Evolutionary conservation across 2,113 vertebrate species (phyloP).

Genomic region (Poecile atricapillus): DNA sequence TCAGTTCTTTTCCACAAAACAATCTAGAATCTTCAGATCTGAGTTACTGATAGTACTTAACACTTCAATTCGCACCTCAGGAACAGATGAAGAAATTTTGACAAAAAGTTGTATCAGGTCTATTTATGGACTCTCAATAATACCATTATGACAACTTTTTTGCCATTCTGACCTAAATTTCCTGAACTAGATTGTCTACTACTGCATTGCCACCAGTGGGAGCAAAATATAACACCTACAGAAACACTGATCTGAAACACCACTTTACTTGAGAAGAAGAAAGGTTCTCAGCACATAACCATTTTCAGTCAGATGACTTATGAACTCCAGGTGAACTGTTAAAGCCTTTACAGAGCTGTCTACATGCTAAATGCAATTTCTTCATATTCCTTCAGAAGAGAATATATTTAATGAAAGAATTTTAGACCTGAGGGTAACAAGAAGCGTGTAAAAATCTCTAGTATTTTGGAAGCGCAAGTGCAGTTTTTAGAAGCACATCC

Average conservation of each 20-base stretch:
- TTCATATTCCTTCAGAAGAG: background rate
- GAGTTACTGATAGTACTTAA: background rate
- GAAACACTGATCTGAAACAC: background rate
- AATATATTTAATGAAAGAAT: background rate
- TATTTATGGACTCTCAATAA: background rate
- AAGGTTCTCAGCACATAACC: background rate
- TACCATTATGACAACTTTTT: background rate
- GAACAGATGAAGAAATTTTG: background rate
- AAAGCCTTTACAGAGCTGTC: background rate
- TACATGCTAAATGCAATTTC: background rate
- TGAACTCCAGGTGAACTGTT: background rate
- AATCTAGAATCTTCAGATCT: background rate
- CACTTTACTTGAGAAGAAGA: background rate
- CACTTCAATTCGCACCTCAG: background rate
- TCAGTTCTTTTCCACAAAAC: background rate
- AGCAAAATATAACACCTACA: background rate
- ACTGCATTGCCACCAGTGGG: background rate
- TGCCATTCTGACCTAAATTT: background rate
- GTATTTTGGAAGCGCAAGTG: accelerated
- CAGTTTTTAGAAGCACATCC: background rate
- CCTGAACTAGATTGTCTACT: background rate
- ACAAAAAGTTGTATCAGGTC: background rate
- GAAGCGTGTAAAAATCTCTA: background rate
- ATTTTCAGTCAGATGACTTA: background rate
- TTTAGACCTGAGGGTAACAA: background rate